phyloP scores from a whole-genome alignment of 2,113 vertebrate genomes.

The Neodon shergylaensis region DNA sequence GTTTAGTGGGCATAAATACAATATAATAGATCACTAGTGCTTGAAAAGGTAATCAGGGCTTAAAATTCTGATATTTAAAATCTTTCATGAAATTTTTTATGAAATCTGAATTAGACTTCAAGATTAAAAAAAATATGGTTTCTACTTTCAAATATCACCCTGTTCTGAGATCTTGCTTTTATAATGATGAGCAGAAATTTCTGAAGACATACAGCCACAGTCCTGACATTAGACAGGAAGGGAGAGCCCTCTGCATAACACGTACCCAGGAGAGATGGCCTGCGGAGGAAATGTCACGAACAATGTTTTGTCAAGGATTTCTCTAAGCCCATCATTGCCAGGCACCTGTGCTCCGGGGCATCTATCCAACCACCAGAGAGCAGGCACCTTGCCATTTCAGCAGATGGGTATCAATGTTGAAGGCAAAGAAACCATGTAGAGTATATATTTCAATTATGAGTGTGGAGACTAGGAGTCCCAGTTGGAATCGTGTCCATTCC shows the following conservation, averaged over 20 bases:
- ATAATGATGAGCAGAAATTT: constrained; percentile 58
- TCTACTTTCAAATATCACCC: constrained; percentile 59
- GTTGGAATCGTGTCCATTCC: not conserved
- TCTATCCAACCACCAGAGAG: constrained; percentile 74
- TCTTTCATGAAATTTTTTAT: not conserved
- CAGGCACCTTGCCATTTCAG: constrained; percentile 63
- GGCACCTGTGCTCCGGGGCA: constrained; percentile 79
- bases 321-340: constrained; percentile 58
- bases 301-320: constrained; percentile 69
- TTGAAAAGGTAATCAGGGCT: constrained; percentile 29
- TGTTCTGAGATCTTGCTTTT: constrained; percentile 52
- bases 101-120: not conserved
- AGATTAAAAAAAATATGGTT: constrained; percentile 64
- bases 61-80: constrained; percentile 47
- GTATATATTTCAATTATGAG: constrained; percentile 54
- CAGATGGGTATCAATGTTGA: constrained; percentile 75
- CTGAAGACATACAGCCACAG: constrained; percentile 40
- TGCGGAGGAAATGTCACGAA: constrained; percentile 56
- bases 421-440: constrained; percentile 29
- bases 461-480: constrained; percentile 50
- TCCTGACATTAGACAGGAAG: constrained; percentile 61
- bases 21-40: not conserved
- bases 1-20: not conserved
- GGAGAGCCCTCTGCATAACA: constrained; percentile 6
- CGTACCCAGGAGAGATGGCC: constrained; percentile 20